These are phyloP conservation scores for Corvus hawaiiensis DNA, from an alignment of 2,113 vertebrate species.

Conservation along the genomic window DNA sequence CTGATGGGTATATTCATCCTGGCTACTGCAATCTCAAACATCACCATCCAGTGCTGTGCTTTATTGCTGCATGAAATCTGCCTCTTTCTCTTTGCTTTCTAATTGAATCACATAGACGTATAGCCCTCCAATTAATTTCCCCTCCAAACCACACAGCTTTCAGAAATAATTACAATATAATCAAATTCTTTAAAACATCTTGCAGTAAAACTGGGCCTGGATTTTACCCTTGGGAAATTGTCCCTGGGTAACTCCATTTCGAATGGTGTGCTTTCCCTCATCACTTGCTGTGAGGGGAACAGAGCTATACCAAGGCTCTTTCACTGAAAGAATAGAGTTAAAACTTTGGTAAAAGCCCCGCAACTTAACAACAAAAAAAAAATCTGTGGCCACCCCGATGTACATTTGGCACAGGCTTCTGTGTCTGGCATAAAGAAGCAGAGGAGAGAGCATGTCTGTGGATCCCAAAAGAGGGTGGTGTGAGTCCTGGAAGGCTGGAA, in stretches of 20 bases:
- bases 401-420: neutral
- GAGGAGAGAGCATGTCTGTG: neutral
- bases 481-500: neutral
- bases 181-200: neutral
- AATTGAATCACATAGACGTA: neutral
- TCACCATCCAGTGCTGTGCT: neutral
- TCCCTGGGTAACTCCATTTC: neutral
- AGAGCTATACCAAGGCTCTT: neutral
- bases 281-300: neutral
- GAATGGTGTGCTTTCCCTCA: neutral
- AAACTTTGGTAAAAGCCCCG: neutral
- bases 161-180: neutral
- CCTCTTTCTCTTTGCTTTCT: neutral
- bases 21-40: neutral
- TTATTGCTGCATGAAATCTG: neutral
- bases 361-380: neutral
- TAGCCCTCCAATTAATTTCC: neutral
- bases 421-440: neutral
- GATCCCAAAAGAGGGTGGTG: neutral
- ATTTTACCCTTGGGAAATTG: neutral
- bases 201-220: neutral
- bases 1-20: neutral
- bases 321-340: neutral
- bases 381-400: neutral
- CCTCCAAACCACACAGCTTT: neutral